phyloP scores from a whole-genome alignment of 2,888 invertebrate genomes.

The Sepiola atlantica region DNA sequence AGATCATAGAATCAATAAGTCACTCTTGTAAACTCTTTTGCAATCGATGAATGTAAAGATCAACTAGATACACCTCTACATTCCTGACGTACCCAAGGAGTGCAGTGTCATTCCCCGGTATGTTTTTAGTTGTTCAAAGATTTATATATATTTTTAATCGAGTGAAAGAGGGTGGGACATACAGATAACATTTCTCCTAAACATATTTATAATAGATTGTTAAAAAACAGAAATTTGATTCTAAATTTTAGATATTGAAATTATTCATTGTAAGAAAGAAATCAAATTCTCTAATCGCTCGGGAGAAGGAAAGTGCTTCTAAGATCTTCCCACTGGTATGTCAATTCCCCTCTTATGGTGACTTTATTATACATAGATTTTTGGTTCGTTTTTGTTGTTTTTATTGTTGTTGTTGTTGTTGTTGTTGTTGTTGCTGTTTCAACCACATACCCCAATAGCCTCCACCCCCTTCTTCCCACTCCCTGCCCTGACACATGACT shows the following conservation, averaged over 20 bases:
- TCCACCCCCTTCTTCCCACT: neutral
- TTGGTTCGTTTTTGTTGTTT: too few species aligned
- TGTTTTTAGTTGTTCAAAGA: too few species aligned
- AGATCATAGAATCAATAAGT: too few species aligned
- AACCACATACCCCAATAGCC: neutral
- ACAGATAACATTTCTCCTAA: neutral
- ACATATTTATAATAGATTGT: neutral
- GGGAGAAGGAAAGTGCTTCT: neutral
- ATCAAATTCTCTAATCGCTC: neutral
- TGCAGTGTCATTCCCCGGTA: too few species aligned
- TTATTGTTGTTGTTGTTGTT: neutral
- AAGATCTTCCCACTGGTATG: constrained; percentile 18
- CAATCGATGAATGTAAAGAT: too few species aligned
- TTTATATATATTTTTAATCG: too few species aligned
- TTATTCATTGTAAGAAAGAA: neutral
- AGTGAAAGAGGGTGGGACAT: too few species aligned
- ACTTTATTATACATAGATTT: neutral
- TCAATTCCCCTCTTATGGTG: neutral
- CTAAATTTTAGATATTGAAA: neutral
- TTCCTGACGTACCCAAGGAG: too few species aligned
- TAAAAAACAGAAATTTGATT: neutral
- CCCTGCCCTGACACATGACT: constrained; percentile 32
- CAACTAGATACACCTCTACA: too few species aligned
- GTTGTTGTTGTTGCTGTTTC: neutral
- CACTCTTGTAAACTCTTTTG: too few species aligned